phyloP scores from a whole-genome alignment of 2,797 vertebrate species.

The Molossus molossus region DNA sequence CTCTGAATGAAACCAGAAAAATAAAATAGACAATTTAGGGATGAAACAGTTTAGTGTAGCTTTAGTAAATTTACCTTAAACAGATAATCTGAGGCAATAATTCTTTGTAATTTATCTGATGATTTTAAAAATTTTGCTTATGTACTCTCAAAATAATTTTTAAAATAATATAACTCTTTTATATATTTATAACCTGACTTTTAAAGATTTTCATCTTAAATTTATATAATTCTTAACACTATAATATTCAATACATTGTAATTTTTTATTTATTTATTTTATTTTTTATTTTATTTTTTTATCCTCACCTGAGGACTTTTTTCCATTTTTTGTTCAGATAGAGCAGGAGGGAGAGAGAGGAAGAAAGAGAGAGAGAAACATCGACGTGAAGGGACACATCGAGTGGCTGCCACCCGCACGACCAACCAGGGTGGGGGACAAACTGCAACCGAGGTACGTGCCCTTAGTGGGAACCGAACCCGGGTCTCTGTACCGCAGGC shows the following conservation, averaged over 20 bases:
- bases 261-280: not conserved
- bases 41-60: not conserved
- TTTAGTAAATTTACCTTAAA: constrained; percentile 54
- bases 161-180: not conserved
- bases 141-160: not conserved
- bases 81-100: not conserved
- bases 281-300: too few relatives aligned
- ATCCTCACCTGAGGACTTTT: too few relatives aligned
- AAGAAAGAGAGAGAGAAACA: too few relatives aligned
- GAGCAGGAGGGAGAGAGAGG: too few relatives aligned
- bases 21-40: not conserved
- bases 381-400: too few relatives aligned
- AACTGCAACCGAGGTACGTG: too few relatives aligned
- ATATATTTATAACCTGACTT: not conserved
- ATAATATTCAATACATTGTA: not conserved
- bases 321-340: too few relatives aligned
- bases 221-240: not conserved
- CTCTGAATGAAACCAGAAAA: not conserved
- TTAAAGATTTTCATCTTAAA: not conserved
- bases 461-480: too few relatives aligned
- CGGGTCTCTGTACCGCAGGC: too few relatives aligned
- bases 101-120: not conserved
- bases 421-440: too few relatives aligned
- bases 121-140: not conserved
- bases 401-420: too few relatives aligned